Evolutionary conservation across 2,888 invertebrate genomes (phyloP).

Genomic region (Cybosia mesomella): DNA sequence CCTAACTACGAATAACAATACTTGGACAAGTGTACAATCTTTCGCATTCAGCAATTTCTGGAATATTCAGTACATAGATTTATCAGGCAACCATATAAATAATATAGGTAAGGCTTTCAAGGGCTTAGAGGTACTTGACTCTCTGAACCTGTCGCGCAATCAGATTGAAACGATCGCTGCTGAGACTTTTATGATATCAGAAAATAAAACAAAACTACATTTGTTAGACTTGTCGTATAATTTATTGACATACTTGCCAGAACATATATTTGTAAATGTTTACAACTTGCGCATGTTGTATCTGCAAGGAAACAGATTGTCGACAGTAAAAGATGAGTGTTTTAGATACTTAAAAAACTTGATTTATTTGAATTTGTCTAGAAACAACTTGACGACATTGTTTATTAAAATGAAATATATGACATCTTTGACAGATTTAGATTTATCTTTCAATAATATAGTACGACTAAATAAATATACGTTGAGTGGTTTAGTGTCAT

Average conservation of each 20-base stretch:
- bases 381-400: constrained; percentile 25
- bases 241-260: constrained; percentile 27
- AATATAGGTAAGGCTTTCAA: constrained; percentile 31
- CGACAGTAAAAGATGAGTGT: neutral
- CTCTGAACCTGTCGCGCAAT: constrained; percentile 43
- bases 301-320: constrained; percentile 41
- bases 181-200: constrained; percentile 29
- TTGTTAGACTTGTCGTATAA: constrained; percentile 45
- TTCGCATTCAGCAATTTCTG: constrained; percentile 39
- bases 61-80: constrained; percentile 39
- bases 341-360: constrained; percentile 27
- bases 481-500: constrained; percentile 2
- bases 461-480: neutral
- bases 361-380: constrained; percentile 36
- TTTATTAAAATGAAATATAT: constrained; percentile 22
- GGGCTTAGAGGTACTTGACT: constrained; percentile 34
- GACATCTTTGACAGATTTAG: constrained; percentile 25
- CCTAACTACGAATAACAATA: constrained; percentile 28
- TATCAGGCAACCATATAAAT: constrained; percentile 36
- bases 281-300: constrained; percentile 33
- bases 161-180: constrained; percentile 25
- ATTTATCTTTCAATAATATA: constrained; percentile 37
- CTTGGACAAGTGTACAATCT: constrained; percentile 27
- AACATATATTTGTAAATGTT: constrained; percentile 27
- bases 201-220: constrained; percentile 26